These are phyloP conservation scores for Psilanteris sp. DNA, from an alignment of 1,140 invertebrate species.

Conservation along the genomic window DNA sequence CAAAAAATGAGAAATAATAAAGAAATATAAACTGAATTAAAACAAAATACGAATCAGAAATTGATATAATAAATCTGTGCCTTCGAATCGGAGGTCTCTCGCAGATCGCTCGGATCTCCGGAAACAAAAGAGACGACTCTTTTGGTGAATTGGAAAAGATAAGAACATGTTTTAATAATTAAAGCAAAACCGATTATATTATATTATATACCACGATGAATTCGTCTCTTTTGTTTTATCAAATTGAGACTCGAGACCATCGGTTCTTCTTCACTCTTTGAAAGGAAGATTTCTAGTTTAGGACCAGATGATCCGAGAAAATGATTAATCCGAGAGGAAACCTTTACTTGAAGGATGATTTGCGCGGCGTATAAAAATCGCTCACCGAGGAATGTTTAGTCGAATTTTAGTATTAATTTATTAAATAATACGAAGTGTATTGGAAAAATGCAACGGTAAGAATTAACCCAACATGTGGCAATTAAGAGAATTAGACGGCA, in stretches of 20 bases:
- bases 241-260: constrained; percentile 63
- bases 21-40: constrained; percentile 13
- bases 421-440: constrained; percentile 35
- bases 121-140: constrained; percentile 59
- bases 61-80: constrained; percentile 61
- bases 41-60: constrained; percentile 38
- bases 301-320: constrained; percentile 50
- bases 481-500: constrained; percentile 34
- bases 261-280: constrained; percentile 63
- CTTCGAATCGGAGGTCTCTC: constrained; percentile 64
- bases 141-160: background rate
- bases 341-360: constrained; percentile 48
- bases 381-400: constrained; percentile 64
- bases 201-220: constrained; percentile 2
- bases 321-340: constrained; percentile 34
- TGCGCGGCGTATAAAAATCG: constrained; percentile 55
- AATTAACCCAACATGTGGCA: constrained; percentile 39
- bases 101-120: constrained; percentile 58
- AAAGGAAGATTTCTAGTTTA: constrained; percentile 65
- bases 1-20: constrained; percentile 1
- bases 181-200: too few relatives aligned
- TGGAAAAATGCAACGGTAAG: constrained; percentile 27
- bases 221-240: constrained; percentile 62
- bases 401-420: constrained; percentile 45
- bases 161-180: too few relatives aligned